Evolutionary conservation across 64 coral and sea anemone genomes (phyloP).

Genomic region (Pocillopora damicornis): DNA sequence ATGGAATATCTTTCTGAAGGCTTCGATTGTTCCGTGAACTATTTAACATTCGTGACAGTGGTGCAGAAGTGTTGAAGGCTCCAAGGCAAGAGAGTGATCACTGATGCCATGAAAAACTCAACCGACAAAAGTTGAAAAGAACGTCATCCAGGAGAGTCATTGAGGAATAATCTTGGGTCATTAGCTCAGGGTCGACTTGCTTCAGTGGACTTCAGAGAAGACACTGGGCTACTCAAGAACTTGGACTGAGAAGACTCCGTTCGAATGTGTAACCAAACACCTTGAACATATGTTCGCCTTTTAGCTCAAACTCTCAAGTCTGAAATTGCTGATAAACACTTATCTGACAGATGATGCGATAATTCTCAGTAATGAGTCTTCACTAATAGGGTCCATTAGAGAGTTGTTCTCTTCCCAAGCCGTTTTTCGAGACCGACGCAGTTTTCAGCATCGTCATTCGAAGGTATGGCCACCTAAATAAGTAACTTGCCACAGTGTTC

Average conservation of each 20-base stretch:
- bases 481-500: background rate
- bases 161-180: background rate
- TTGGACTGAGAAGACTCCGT: background rate
- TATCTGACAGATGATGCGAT: conserved; percentile 28
- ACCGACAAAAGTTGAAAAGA: background rate
- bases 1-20: background rate
- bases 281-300: background rate
- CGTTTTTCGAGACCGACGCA: background rate
- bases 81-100: background rate
- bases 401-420: background rate
- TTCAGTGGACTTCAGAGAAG: background rate
- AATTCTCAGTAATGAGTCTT: conserved; percentile 4
- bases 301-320: background rate
- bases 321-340: conserved; percentile 39
- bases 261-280: conserved; percentile 39
- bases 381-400: background rate
- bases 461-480: conserved; percentile 2
- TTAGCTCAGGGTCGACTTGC: background rate
- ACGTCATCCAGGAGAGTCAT: background rate
- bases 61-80: background rate
- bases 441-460: background rate
- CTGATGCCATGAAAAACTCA: background rate
- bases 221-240: background rate
- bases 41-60: background rate
- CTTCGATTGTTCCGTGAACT: background rate